phyloP scores from a whole-genome alignment of 2,888 invertebrate species.

The Tetragonisca angustula region DNA sequence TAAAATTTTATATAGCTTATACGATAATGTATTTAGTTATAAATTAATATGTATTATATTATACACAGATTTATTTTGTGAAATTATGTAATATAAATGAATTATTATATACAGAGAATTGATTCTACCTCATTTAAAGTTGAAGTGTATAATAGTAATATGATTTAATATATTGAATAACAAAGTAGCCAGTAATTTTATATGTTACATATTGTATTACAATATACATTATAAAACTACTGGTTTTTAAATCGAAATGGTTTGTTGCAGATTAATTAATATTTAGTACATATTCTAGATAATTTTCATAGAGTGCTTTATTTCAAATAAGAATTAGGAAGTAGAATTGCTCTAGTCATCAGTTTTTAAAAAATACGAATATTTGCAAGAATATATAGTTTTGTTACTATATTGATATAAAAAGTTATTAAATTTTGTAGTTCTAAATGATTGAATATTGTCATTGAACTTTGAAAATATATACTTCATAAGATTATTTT shows the following conservation, averaged over 20 bases:
- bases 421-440: not conserved
- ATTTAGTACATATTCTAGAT: too few species aligned
- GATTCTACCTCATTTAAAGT: not conserved
- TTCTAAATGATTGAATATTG: not conserved
- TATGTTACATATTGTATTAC: not conserved
- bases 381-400: not conserved
- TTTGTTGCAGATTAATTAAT: not conserved
- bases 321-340: not conserved
- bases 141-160: not conserved
- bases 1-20: not conserved
- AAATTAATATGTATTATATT: not conserved
- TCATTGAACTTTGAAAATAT: not conserved
- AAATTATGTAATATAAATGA: not conserved
- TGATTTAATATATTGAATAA: not conserved
- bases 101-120: not conserved
- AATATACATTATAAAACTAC: not conserved
- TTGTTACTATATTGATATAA: not conserved
- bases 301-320: not conserved
- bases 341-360: not conserved
- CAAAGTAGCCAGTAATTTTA: not conserved
- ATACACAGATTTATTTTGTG: not conserved
- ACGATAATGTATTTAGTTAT: not conserved
- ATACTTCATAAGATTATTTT: not conserved
- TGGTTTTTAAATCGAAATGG: not conserved
- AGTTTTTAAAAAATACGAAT: not conserved